These are phyloP conservation scores for Mus spretus DNA, from an alignment of 2,797 vertebrate species.

Conservation along the genomic window DNA sequence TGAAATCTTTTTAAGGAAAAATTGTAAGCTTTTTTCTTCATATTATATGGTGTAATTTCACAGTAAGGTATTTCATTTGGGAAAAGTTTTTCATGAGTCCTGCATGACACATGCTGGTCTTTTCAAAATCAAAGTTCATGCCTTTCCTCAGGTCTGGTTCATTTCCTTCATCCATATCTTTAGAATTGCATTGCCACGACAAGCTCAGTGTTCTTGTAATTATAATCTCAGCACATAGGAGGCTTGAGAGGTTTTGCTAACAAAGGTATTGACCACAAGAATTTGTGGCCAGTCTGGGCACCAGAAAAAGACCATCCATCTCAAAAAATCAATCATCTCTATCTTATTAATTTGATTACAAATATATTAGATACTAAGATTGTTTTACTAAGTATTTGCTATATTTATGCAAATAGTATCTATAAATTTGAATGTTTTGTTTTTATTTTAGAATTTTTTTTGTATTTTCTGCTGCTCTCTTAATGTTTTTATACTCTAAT, in stretches of 20 bases:
- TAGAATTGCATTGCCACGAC: background rate
- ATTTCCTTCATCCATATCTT: background rate
- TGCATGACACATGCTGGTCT: background rate
- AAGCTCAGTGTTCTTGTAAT: background rate
- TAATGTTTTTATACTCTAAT: background rate
- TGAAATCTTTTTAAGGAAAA: background rate
- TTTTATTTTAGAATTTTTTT: background rate
- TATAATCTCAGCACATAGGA: background rate
- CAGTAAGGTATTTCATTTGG: background rate
- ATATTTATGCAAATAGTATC: background rate
- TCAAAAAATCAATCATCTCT: background rate
- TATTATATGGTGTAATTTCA: background rate
- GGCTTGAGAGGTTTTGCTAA: background rate
- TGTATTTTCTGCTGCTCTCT: background rate
- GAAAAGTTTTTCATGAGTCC: background rate
- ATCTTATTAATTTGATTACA: background rate
- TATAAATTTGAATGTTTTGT: background rate
- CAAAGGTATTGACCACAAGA: background rate
- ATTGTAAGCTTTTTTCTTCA: background rate
- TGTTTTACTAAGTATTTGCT: background rate
- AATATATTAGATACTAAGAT: no score
- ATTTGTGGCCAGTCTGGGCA: background rate
- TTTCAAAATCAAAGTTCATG: conserved; percentile 32
- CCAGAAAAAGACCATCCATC: background rate
- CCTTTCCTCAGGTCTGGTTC: background rate